Evolutionary conservation across 2,797 vertebrate species (phyloP).

Genomic region (Austrolebias charrua): DNA sequence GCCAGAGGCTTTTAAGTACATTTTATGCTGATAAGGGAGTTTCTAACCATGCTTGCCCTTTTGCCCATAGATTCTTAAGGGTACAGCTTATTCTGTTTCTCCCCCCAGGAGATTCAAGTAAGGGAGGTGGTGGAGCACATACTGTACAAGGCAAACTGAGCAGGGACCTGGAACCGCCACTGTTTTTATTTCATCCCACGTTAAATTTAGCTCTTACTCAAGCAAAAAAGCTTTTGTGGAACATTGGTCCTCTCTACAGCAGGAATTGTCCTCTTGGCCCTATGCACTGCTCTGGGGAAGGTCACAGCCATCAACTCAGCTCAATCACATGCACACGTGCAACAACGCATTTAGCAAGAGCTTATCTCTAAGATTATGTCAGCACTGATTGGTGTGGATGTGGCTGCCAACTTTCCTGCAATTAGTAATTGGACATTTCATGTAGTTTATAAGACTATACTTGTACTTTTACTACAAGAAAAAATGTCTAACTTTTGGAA

Average conservation of each 20-base stretch:
- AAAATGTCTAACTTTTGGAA: constrained; percentile 17
- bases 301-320: constrained; percentile 54
- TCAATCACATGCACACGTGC: constrained; percentile 59
- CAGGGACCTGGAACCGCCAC: constrained; percentile 50
- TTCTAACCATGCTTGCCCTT: constrained; percentile 44
- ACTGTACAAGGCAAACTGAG: constrained; percentile 57
- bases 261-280: constrained; percentile 47
- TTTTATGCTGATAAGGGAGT: constrained; percentile 60
- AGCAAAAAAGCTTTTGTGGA: constrained; percentile 51
- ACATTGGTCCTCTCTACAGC: constrained; percentile 44
- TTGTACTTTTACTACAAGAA: no score
- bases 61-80: constrained; percentile 32
- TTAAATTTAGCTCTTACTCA: constrained; percentile 57
- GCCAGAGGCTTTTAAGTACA: constrained; percentile 43
- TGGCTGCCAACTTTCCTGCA: constrained; percentile 32
- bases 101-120: constrained; percentile 37
- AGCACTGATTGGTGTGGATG: constrained; percentile 25
- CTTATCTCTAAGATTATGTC: constrained; percentile 31
- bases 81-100: constrained; percentile 26
- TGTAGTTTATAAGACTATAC: constrained; percentile 28
- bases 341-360: constrained; percentile 51
- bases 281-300: constrained; percentile 57
- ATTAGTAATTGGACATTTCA: constrained; percentile 51
- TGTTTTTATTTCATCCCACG: constrained; percentile 29
- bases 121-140: constrained; percentile 55